A percentile compares a stretch with the other conserved stretches of the same genome.
Evolutionary conservation across 1,140 invertebrate genomes (phyloP).

Genomic region (Brachionus angularis): DNA sequence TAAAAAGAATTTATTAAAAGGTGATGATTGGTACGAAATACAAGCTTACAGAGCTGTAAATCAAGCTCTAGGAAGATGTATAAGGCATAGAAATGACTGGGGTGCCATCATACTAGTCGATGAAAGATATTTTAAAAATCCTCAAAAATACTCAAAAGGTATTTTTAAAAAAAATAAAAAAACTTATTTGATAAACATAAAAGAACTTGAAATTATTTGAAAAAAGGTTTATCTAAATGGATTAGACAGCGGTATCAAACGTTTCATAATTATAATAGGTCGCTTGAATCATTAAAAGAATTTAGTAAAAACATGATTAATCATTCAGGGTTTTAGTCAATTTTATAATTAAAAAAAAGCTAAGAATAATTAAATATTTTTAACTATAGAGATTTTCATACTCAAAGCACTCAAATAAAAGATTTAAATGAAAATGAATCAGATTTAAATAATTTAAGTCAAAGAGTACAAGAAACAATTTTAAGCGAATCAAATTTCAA

Average conservation of each 20-base stretch:
- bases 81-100: conserved; percentile 74
- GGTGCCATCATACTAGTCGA: conserved; percentile 90
- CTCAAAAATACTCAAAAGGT: conserved; percentile 41
- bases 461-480: not conserved
- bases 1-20: conserved; percentile 50
- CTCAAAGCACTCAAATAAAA: not conserved
- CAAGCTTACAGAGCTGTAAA: conserved; percentile 65
- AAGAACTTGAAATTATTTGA: not conserved
- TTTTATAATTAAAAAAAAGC: too few relatives aligned
- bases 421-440: not conserved
- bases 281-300: conserved; percentile 35
- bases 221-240: conserved; percentile 18
- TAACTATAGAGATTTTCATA: conserved; percentile 23
- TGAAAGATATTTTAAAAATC: conserved; percentile 59
- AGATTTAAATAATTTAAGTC: conserved; percentile 11
- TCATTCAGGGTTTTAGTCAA: not conserved
- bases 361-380: too few relatives aligned
- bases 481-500: conserved; percentile 3
- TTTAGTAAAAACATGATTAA: conserved; percentile 30
- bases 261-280: conserved; percentile 2
- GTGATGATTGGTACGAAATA: conserved; percentile 70
- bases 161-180: not conserved
- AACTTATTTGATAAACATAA: not conserved
- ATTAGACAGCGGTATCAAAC: conserved; percentile 21
- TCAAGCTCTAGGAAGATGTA: conserved; percentile 65